Evolutionary conservation across 35 echinoderm and acorn worm genomes (phyloP), one percentile per base, ranked within the genome.

Genomic region (Anneissia japonica): DNA sequence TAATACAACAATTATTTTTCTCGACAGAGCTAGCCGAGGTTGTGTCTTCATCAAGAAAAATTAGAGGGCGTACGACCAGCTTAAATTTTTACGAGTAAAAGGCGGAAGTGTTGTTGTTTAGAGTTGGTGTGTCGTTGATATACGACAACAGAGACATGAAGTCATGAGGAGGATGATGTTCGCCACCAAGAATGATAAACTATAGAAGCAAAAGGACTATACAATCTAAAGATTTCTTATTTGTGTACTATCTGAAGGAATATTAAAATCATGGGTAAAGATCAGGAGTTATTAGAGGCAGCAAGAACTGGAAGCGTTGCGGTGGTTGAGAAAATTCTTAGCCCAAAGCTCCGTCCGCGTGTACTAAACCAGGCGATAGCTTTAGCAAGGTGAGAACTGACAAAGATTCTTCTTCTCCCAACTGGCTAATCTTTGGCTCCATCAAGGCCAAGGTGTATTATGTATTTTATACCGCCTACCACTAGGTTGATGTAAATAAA

Each of bases 231-330:
- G 51, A 16, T 64, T 16, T 26, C 2, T 26, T 64, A 23, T 64
- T 64, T 64, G n/a, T 23, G 16, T 45, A 7, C 5, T 7, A 45
- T 45, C 16, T 16, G 40, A 85, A 73, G 84, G 38, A 74, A 85
- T 77, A 31, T 28, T 77, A 35, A 40, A 46, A 75, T 31, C 29
- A 93, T 93, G 91, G 91, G 91, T 21, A 93, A 88, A 77, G 91
- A 93, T 37, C 87, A 93, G 19, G 91, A 93, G 32, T 79, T 93
- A 30, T 81, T 93, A n/a, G 91, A 93, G 21, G 91, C 91, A 36
- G 86, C 91, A 31, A 64, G 91, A 46, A 93, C 86, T 31, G 91
- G 91, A 13, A 93, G 89, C 37, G 46, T 93, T 78, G 41, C 64
- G 4, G 84, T 83, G 13, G 88, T 93, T 46, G 86, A 88, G 77